A percentile compares a stretch with the other conserved stretches of the same genome.
These are phyloP conservation scores for Drosophila obscura DNA, from an alignment of 1,140 invertebrate genomes.

Conservation along the genomic window DNA sequence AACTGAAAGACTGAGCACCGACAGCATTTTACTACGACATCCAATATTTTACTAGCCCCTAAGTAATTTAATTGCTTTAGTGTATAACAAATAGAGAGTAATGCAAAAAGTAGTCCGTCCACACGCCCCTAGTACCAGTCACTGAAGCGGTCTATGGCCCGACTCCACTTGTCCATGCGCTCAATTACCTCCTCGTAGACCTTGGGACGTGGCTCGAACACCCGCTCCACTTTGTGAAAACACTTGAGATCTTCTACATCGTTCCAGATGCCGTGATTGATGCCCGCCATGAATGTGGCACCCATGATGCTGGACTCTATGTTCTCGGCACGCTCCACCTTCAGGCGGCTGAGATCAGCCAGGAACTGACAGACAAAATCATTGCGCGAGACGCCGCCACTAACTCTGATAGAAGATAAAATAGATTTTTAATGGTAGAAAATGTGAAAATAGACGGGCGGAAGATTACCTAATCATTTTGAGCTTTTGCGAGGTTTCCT, in stretches of 20 bases:
- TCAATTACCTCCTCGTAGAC: slow-evolving; percentile 83
- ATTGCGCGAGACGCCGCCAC: slow-evolving; percentile 96
- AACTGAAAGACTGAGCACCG: slow-evolving; percentile 58
- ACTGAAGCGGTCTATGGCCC: slow-evolving; percentile 88
- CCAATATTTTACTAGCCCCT: slow-evolving; percentile 16
- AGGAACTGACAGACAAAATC: slow-evolving; percentile 95
- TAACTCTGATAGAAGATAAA: slow-evolving; percentile 87
- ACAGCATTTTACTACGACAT: slow-evolving; percentile 26
- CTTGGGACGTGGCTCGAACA: slow-evolving; percentile 87
- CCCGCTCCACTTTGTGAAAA: slow-evolving; percentile 86
- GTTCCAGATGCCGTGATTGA: slow-evolving; percentile 91
- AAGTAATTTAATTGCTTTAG: slow-evolving; percentile 55
- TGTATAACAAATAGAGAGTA: slow-evolving; percentile 27
- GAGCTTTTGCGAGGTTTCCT: slow-evolving; percentile 87
- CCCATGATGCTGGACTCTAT: slow-evolving; percentile 92
- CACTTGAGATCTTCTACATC: slow-evolving; percentile 87
- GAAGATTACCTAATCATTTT: slow-evolving; percentile 86
- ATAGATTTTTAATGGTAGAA: not conserved
- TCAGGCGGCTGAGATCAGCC: slow-evolving; percentile 90
- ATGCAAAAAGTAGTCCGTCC: slow-evolving; percentile 14
- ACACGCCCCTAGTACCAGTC: slow-evolving; percentile 86
- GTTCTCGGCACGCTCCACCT: slow-evolving; percentile 88
- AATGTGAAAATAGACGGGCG: not conserved
- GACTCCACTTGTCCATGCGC: slow-evolving; percentile 87
- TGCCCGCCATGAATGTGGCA: slow-evolving; percentile 91